phyloP scores from a whole-genome alignment of 1,140 invertebrate species.

The Bursaphelenchus mucronatus region DNA sequence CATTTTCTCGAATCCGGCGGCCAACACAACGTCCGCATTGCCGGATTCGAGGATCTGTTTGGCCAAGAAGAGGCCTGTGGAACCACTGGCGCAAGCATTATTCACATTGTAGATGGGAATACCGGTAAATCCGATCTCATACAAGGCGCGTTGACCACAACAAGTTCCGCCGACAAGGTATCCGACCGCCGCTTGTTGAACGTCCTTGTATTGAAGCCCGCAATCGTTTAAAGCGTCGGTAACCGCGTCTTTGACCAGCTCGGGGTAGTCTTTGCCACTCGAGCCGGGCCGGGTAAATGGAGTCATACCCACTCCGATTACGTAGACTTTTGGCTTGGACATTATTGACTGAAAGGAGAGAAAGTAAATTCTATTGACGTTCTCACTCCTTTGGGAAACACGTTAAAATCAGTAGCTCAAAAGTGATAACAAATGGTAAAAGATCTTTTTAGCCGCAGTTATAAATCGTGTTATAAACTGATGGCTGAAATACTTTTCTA shows the following conservation, averaged over 20 bases:
- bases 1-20: slow-evolving; percentile 97
- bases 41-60: slow-evolving; percentile 79
- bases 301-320: slow-evolving; percentile 94
- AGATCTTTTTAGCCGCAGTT: too few species aligned
- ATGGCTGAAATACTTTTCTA: too few species aligned
- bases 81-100: slow-evolving; percentile 93
- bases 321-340: slow-evolving; percentile 70
- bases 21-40: slow-evolving; percentile 77
- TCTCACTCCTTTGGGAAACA: too few species aligned
- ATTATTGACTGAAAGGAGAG: neutral
- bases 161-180: slow-evolving; percentile 96
- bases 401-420: too few species aligned
- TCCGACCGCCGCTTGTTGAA: slow-evolving; percentile 84
- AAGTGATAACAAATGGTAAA: too few species aligned
- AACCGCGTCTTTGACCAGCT: slow-evolving; percentile 87
- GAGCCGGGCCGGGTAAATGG: slow-evolving; percentile 75
- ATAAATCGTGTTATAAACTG: too few species aligned
- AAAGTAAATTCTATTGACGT: too few species aligned
- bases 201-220: slow-evolving; percentile 72
- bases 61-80: slow-evolving; percentile 79
- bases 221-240: slow-evolving; percentile 85
- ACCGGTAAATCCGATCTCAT: slow-evolving; percentile 87
- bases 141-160: slow-evolving; percentile 84
- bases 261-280: slow-evolving; percentile 81
- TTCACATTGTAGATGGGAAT: slow-evolving; percentile 95